Conservation (phyloP, 2,797 vertebrate species). For the Enoplosus armatus region DNA sequence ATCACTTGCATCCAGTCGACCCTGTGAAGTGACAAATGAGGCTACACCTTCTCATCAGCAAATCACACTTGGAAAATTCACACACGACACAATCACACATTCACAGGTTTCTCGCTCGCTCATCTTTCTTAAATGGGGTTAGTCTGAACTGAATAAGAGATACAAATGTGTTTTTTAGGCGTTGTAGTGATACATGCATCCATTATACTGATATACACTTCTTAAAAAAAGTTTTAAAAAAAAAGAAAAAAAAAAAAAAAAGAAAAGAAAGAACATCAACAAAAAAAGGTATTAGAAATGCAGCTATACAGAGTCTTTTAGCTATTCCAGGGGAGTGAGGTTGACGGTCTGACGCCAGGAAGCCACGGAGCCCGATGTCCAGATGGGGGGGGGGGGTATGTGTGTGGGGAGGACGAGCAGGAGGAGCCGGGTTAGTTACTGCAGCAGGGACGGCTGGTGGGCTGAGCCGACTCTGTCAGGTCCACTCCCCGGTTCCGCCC, state of each 20-base stretch:
- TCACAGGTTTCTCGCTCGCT: slow-evolving; percentile 43
- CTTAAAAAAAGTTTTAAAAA: slow-evolving; percentile 85
- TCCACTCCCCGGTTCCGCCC: slow-evolving; percentile 94
- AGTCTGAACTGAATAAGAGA: slow-evolving; percentile 74
- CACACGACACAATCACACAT: slow-evolving; percentile 48
- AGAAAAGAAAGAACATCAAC: slow-evolving; percentile 83
- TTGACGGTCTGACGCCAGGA: slow-evolving; percentile 79
- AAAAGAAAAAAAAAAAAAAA: slow-evolving; percentile 85
- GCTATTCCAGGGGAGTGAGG: slow-evolving; percentile 90
- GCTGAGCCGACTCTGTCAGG: slow-evolving; percentile 95
- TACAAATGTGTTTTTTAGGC: slow-evolving; percentile 79
- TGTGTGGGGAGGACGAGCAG: slow-evolving; percentile 24
- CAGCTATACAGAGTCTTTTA: slow-evolving; percentile 94
- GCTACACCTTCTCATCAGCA: slow-evolving; percentile 51
- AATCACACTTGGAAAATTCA: slow-evolving; percentile 30
- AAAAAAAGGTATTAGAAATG: slow-evolving; percentile 93
- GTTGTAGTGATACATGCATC: slow-evolving; percentile 96
- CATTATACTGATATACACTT: slow-evolving; percentile 87
- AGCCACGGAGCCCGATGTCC: slow-evolving; percentile 86
- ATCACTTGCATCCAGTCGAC: slow-evolving; percentile 22
- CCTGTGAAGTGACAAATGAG: slow-evolving; percentile 49
- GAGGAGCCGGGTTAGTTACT: slow-evolving; percentile 89
- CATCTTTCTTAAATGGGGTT: slow-evolving; percentile 57
- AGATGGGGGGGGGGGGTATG: slow-evolving; percentile 71
- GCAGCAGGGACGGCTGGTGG: slow-evolving; percentile 94